Evolutionary conservation across 1,140 invertebrate genomes (phyloP).

Genomic region (Adoxophyes honmai): DNA sequence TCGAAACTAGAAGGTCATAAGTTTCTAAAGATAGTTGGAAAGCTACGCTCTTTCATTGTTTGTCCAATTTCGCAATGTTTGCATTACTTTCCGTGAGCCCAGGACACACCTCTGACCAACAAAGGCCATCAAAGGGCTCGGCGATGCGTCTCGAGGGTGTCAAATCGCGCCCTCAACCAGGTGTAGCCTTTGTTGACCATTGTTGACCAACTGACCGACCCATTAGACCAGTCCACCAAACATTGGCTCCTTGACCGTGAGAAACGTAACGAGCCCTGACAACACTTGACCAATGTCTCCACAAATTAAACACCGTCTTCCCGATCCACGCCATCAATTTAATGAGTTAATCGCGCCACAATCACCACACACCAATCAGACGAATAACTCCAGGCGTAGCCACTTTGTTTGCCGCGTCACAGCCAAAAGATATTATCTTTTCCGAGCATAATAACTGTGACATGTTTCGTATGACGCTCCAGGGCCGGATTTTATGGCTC

Average conservation of each 20-base stretch:
- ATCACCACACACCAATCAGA: constrained; percentile 40
- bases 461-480: constrained; percentile 61
- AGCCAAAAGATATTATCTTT: constrained; percentile 66
- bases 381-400: constrained; percentile 38
- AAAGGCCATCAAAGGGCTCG: constrained; percentile 57
- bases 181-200: constrained; percentile 42
- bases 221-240: constrained; percentile 43
- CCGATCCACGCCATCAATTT: constrained; percentile 35
- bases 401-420: constrained; percentile 49
- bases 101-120: constrained; percentile 50
- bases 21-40: not conserved
- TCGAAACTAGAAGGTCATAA: not conserved
- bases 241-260: constrained; percentile 38
- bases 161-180: constrained; percentile 50
- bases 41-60: not conserved
- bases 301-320: not conserved
- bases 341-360: constrained; percentile 46
- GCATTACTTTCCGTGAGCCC: constrained; percentile 37
- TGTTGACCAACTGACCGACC: constrained; percentile 67
- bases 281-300: not conserved
- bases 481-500: constrained; percentile 57
- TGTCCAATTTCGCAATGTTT: constrained; percentile 64
- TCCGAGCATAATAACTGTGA: constrained; percentile 71
- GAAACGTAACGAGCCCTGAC: constrained; percentile 30
- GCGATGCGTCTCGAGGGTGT: constrained; percentile 53